Evolutionary conservation across 2,113 vertebrate species (phyloP).

Genomic region (Hydropotes inermis): DNA sequence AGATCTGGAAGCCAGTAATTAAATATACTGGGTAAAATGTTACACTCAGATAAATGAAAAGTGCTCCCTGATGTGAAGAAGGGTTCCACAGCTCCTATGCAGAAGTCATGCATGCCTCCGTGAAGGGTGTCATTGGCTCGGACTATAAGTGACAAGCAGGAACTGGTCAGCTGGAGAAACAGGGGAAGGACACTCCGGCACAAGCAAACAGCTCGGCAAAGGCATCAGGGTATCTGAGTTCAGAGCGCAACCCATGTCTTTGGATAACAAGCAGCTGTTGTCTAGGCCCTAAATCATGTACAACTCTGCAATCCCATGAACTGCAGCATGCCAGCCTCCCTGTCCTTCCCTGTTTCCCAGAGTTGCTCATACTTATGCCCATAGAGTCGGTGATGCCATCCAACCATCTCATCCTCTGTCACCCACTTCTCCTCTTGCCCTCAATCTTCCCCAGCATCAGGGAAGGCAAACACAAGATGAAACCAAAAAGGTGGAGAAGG

Average conservation of each 20-base stretch:
- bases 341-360: neutral
- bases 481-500: neutral
- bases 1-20: neutral
- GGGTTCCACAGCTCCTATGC: neutral
- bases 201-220: neutral
- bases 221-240: neutral
- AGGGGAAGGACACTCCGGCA: neutral
- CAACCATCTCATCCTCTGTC: neutral
- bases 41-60: neutral
- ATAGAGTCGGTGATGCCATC: neutral
- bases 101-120: neutral
- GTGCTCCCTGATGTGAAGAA: neutral
- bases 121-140: neutral
- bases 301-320: neutral
- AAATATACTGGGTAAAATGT: neutral
- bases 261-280: neutral
- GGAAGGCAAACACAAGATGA: neutral
- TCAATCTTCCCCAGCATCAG: neutral
- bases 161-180: neutral
- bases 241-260: rapidly evolving
- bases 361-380: neutral
- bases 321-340: neutral
- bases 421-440: neutral
- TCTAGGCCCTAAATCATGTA: neutral
- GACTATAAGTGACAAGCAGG: neutral